Conservation (phyloP, 2,113 vertebrate genomes). For the Odontesthes bonariensis region DNA sequence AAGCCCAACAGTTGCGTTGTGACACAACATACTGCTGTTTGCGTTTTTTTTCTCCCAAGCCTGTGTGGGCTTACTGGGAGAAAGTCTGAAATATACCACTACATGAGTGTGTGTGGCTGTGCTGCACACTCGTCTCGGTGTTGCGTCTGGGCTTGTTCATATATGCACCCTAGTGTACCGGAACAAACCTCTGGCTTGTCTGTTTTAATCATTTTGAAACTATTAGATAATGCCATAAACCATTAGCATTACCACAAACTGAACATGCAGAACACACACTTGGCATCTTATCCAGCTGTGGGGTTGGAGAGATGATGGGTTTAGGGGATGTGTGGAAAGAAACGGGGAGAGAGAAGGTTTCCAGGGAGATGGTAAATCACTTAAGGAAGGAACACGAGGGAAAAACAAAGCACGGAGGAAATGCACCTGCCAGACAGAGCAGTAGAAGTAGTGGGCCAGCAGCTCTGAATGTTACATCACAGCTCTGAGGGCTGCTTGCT, state of each 20-base stretch:
- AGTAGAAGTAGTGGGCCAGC: conserved; percentile 27
- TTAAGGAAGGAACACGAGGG: conserved; percentile 65
- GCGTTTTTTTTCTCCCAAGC: conserved; percentile 47
- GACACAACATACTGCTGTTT: conserved; percentile 50
- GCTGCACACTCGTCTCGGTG: conserved; percentile 12
- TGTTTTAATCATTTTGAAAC: conserved; percentile 70
- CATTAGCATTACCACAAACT: conserved; percentile 69
- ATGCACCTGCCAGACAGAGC: conserved; percentile 76
- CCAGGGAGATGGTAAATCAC: conserved; percentile 71
- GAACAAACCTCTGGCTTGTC: conserved; percentile 53
- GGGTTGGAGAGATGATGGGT: conserved; percentile 68
- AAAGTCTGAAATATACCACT: conserved; percentile 52
- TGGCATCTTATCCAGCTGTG: conserved; percentile 49
- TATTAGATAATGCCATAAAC: conserved; percentile 77
- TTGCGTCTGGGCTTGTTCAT: conserved; percentile 52
- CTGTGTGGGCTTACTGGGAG: conserved; percentile 51
- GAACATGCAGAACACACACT: conserved; percentile 65
- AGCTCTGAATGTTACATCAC: conserved; percentile 49
- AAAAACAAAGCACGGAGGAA: conserved; percentile 71
- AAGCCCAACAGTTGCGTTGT: conserved; percentile 42
- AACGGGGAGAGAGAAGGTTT: conserved; percentile 50
- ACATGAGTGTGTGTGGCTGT: conserved; percentile 25
- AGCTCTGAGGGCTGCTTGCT: conserved; percentile 9
- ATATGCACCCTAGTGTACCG: conserved; percentile 45
- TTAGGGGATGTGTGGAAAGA: conserved; percentile 70